These are phyloP conservation scores for Lasius fuliginosus DNA, from an alignment of 2,888 invertebrate genomes.

Conservation along the genomic window DNA sequence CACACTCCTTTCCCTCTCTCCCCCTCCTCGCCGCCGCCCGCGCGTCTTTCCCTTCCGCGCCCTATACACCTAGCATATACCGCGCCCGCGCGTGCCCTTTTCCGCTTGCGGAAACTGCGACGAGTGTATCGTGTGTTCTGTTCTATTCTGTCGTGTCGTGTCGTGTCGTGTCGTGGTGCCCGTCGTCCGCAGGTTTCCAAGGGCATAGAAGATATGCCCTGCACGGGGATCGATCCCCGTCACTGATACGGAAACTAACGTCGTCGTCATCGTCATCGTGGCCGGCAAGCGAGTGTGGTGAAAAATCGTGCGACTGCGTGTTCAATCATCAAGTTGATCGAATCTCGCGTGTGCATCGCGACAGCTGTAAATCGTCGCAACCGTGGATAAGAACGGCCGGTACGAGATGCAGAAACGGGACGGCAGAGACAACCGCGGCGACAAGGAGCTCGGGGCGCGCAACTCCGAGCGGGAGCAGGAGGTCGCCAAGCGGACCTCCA, in stretches of 20 bases:
- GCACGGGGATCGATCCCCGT: conserved; percentile 72
- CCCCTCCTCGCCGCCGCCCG: background rate
- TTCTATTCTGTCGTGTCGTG: background rate
- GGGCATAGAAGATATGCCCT: conserved; percentile 64
- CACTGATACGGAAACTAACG: conserved; percentile 36
- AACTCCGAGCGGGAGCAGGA: conserved; percentile 86
- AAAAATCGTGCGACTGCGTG: conserved; percentile 6
- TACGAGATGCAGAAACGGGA: conserved; percentile 86
- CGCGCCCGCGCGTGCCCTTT: conserved; percentile 54
- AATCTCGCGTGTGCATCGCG: conserved; percentile 17
- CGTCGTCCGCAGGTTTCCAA: conserved; percentile 55
- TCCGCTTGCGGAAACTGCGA: conserved; percentile 61
- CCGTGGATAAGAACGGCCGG: conserved; percentile 52
- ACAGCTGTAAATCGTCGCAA: conserved; percentile 26
- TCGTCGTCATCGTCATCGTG: background rate
- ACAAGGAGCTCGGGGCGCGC: conserved; percentile 81
- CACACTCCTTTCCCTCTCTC: background rate
- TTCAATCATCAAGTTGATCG: background rate
- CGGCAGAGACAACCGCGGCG: conserved; percentile 78
- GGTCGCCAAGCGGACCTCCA: conserved; percentile 87
- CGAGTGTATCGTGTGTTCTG: conserved; percentile 49
- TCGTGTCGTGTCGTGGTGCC: conserved; percentile 38
- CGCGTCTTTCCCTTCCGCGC: conserved; percentile 37
- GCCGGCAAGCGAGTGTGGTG: conserved; percentile 37
- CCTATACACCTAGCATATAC: conserved; percentile 25